Evolutionary conservation across 2,888 invertebrate species (phyloP), one percentile per base, ranked within the genome.

Genomic region (Altica lythri): DNA sequence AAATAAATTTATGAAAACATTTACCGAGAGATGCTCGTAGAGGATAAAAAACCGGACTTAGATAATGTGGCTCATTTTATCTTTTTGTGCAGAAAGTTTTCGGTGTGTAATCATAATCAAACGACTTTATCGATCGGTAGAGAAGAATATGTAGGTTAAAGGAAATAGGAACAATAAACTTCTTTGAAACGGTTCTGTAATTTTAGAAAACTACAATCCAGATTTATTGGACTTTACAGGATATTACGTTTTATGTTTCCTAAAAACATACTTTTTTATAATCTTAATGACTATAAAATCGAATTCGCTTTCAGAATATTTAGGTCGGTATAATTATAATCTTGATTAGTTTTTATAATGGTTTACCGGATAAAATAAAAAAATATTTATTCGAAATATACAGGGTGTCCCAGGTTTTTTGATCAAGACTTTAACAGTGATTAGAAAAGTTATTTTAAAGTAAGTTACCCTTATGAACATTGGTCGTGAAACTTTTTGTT

Each of bases 131-230:
- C 40, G 40, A 40, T 40, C 40, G 40, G 22, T 40, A 10, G 22
- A 25, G 25, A 25, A 40, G 40, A 40, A 40, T 40, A 40, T 40
- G 40, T 40, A 40, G 40, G 40, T 40, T 40, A 40, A 40, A 40
- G 40, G 40, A 40, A 40, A 40, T 40, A 40, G 40, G 40, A 40
- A 40, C 40, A 40, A 40, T 40, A 40, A 40, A 40, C 22, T 40
- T 22, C 12, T 40, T 22, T 25, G 40, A 40, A 40, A 40, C 40
- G 40, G 40, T 22, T 40, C 40, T 40, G 22, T 40, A 40, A 40
- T 40, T 40, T 40, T 40, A 40, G 40, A 40, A 40, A 40, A 40
- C 22, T 40, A 40, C 40, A 22, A 40, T 40, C 40, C 13, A 10
- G 40, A 40, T 22, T 40, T 40, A 40, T 40, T 40, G 40, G 40